Base-by-base conservation (phyloP, 2,888 invertebrate genomes). In the Drosophila formosana region DNA sequence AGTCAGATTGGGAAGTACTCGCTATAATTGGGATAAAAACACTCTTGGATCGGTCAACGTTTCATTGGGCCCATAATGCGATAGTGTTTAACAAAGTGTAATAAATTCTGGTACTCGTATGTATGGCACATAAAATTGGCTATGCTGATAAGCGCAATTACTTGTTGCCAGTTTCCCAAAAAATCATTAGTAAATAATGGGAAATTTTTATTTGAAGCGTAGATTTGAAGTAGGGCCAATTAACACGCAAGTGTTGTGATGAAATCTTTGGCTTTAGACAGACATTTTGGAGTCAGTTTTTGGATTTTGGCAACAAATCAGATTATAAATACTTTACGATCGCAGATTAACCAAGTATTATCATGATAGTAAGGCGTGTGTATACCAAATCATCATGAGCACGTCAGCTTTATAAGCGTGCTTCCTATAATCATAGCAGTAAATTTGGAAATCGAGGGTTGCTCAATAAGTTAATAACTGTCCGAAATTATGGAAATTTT, bases 251-350 rank as follows among this genome's bases (percentile, higher is more conserved):
- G 28, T 51, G 13, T 25, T 34, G 9, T 46, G 45, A 46, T 62
- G 53, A 47, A 45, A 53, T 51, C 6, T 37, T n/a, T n/a, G 2
- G 45, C 46, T 23, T 9, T 25, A 47, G 62, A 63, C 62, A 63
- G 62, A 63, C 28, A 63, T 18, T n/a, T 26, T n/a, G 30, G n/a
- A 23, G 9, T 18, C 7, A 52, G n/a, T 47, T 39, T 13, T 30
- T 11, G 46, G 30, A 8, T 28, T 37, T 39, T 37, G 26, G 3
- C n/a, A 23, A 45, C 18, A 62, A 37, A 46, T 13, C 55, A 47
- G 62, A 63, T 63, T 63, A 55, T 63, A 49, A 26, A 55, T 63
- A 25, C 32, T 55, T 55, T 63, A 63, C 39, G 55, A 30, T 23
- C 13, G 3, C 5, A 63, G 62, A 63, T 53, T 55, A 55, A 41